These are phyloP conservation scores for Scaptodrosophila lebanonensis DNA, from an alignment of 1,140 invertebrate species.

Conservation along the genomic window DNA sequence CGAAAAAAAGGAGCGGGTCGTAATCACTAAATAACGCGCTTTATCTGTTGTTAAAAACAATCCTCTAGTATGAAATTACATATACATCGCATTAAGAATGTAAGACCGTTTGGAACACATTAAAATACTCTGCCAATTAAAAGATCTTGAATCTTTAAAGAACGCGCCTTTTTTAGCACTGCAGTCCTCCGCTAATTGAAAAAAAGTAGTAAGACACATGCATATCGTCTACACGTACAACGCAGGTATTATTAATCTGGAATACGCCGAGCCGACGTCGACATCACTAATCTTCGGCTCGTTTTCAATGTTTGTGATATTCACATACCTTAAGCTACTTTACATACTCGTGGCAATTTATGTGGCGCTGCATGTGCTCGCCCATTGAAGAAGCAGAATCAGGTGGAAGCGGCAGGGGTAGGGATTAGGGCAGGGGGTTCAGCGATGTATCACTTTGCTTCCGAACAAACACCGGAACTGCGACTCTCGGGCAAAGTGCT, in stretches of 20 bases:
- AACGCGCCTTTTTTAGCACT: constrained; percentile 33
- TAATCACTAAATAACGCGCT: too few species aligned
- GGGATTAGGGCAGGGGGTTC: constrained; percentile 3
- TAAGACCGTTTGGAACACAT: background rate
- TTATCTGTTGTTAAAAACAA: too few species aligned
- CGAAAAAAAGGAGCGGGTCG: too few species aligned
- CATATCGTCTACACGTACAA: constrained; percentile 34
- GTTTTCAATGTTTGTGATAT: constrained; percentile 72
- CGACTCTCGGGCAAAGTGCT: constrained; percentile 46
- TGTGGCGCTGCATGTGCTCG: constrained; percentile 57
- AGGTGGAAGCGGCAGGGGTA: background rate
- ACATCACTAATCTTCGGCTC: constrained; percentile 49
- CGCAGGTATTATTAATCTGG: constrained; percentile 47
- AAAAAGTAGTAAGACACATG: constrained; percentile 25
- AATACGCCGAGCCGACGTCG: constrained; percentile 62
- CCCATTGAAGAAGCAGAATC: constrained; percentile 2
- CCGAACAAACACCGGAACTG: constrained; percentile 56
- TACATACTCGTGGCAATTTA: constrained; percentile 70
- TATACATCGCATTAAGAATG: too few species aligned
- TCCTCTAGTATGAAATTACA: too few species aligned
- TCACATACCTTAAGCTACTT: constrained; percentile 64
- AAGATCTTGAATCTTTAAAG: background rate
- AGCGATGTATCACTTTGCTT: constrained; percentile 68
- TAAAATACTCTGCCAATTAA: background rate
- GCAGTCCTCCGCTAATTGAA: constrained; percentile 22